Percentiles rank a stretch among this genome's conserved stretches.
These are phyloP conservation scores for Cecropterus lyciades DNA, from an alignment of 1,140 invertebrate genomes.

Conservation along the genomic window DNA sequence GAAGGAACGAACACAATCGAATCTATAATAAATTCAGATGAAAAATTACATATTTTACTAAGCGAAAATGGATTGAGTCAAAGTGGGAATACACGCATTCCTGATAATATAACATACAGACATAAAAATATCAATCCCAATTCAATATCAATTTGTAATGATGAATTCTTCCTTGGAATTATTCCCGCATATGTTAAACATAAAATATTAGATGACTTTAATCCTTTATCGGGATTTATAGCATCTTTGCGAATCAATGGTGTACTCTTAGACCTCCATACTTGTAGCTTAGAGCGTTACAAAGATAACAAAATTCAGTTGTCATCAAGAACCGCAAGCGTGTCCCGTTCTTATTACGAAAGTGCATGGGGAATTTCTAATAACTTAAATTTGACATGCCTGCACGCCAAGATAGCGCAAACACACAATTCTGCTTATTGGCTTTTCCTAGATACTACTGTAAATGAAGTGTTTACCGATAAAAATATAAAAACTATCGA, in stretches of 20 bases:
- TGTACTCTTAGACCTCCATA: constrained; percentile 60
- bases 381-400: constrained; percentile 69
- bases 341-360: constrained; percentile 71
- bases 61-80: constrained; percentile 37
- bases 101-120: constrained; percentile 3
- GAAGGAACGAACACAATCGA: constrained; percentile 59
- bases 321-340: constrained; percentile 68
- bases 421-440: constrained; percentile 52
- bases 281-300: constrained; percentile 53
- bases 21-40: constrained; percentile 59
- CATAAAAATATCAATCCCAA: constrained; percentile 5
- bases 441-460: constrained; percentile 61
- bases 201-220: constrained; percentile 50
- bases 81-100: constrained; percentile 22
- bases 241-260: constrained; percentile 61
- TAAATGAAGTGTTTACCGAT: constrained; percentile 39
- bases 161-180: constrained; percentile 71
- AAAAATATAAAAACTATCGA: constrained; percentile 54
- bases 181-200: constrained; percentile 51
- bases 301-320: constrained; percentile 60
- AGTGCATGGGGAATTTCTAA: constrained; percentile 66
- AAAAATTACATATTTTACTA: constrained; percentile 62
- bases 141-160: constrained; percentile 47
- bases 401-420: constrained; percentile 49
- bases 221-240: constrained; percentile 57